Evolutionary conservation across 2,888 invertebrate species (phyloP), one percentile per base, ranked within the genome.

Genomic region (Drosophila colorata): DNA sequence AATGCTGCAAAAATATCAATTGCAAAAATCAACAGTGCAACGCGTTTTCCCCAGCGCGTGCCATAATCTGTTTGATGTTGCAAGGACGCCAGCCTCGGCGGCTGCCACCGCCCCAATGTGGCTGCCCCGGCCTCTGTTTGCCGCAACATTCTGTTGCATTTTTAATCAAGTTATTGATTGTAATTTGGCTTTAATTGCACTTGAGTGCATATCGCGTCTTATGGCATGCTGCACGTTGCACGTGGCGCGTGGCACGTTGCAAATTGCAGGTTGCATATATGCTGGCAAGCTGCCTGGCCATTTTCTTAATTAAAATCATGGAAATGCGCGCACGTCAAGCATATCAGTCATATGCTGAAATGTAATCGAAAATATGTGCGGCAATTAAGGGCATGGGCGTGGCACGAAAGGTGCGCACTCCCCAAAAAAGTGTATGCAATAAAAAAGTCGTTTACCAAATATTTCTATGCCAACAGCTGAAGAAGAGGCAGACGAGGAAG

Each of bases 141-240:
- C 18, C 35, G n/a, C 23, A 20, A 28, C 37, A 41, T 64, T 18
- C 58, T 61, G 69, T 69, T 75, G 75, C 65, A 72, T 65, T 68
- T 75, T 75, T 68, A 75, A 80, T 80, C 79, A 87, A 81, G 74
- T 85, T 87, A 86, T 86, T 86, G 87, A 86, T 87, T 86, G 85
- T 85, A 85, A 87, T 82, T 80, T 78, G 85, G 74, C 65, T 78
- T 81, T 84, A 84, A 85, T 84, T 86, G 83, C 83, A 80, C 80
- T 83, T 76, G 78, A 84, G 86, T 86, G 86, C 86, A 44, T 67
- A 53, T 59, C 63, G 38, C 72, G 53, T 78, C 79, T 79, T 81
- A 48, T 51, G 48, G 63, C 48, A 33, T 28, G 52, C 7, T 20
- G 20, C 14, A 31, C n/a, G n/a, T 4, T 31, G 47, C 33, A 9